Evolutionary conservation across 2,888 invertebrate genomes (phyloP), one percentile per base, ranked within the genome.

Genomic region (Drosophila kuntzei): DNA sequence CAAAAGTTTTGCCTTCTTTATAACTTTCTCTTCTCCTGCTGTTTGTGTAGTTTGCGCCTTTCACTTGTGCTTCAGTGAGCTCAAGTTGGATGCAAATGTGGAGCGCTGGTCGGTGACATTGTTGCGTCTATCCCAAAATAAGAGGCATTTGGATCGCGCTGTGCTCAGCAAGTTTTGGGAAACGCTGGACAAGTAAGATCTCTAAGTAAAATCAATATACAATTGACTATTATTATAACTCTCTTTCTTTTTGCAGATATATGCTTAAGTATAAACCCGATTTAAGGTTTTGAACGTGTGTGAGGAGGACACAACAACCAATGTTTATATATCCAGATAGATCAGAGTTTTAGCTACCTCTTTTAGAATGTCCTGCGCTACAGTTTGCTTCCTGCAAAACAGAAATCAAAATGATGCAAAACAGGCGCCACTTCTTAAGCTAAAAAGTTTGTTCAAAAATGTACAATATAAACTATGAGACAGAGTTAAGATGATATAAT

Each of bases 121-220:
- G 22, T 95, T 99, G 74, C 95, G 97, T 91, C 94, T 99, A 46
- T 98, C 98, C 67, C 95, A 97, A 90, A 96, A 96, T 55, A 98
- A 98, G 93, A 94, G 99, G 55, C 99, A 99, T 94, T 95, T 99
- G 89, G 99, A 99, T 93, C 94, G 98, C 89, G 99, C 99, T 46
- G 96, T 96, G 29, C 94, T 99, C 57, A 97, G 98, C 94, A 95
- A 96, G 79, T 98, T 99, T 93, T 99, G 99, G 99, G 99, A 99
- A 92, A 96, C 96, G 75, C 94, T 99, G 41, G 99, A 99, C 93
- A 97, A 96, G 97, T 98, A 93, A 47, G 55, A 25, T 16, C 16
- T 16, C 16, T 12, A 12, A 7, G 7, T 2, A 7, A 20, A 29
- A 34, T 1, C 4, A 4, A 4, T 11, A 8, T 16, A 7, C 4